These are phyloP conservation scores for Dexiosoma caninum DNA, from an alignment of 2,888 invertebrate genomes.

Conservation along the genomic window DNA sequence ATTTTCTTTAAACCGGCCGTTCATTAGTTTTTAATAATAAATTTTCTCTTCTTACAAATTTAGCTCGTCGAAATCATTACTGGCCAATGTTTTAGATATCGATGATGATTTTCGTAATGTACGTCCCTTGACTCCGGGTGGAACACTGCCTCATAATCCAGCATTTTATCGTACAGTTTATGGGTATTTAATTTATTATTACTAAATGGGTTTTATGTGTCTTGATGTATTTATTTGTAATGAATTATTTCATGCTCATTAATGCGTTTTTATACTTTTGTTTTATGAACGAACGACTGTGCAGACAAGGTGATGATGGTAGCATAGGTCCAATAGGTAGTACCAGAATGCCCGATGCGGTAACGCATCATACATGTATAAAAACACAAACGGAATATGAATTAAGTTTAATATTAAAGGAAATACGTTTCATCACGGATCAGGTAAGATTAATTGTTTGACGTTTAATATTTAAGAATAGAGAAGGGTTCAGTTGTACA, in stretches of 20 bases:
- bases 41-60: neutral
- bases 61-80: conserved; percentile 93
- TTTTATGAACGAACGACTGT: conserved; percentile 52
- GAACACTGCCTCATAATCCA: conserved; percentile 80
- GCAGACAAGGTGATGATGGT: conserved; percentile 77
- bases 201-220: neutral
- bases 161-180: conserved; percentile 86
- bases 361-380: conserved; percentile 90
- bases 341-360: conserved; percentile 85
- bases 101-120: conserved; percentile 96
- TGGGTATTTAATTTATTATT: conserved; percentile 79
- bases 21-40: neutral
- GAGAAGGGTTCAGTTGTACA: conserved; percentile 18
- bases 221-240: neutral
- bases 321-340: conserved; percentile 81
- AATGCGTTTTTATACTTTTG: neutral
- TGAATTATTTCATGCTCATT: neutral
- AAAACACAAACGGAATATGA: conserved; percentile 91
- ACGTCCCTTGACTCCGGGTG: conserved; percentile 83
- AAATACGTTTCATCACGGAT: conserved; percentile 94
- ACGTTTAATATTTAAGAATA: too few relatives aligned
- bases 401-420: conserved; percentile 95
- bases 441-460: conserved; percentile 81
- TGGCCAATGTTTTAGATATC: conserved; percentile 97
- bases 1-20: too few relatives aligned